phyloP scores from a whole-genome alignment of 2,797 vertebrate genomes.

The Accipiter minullus region DNA sequence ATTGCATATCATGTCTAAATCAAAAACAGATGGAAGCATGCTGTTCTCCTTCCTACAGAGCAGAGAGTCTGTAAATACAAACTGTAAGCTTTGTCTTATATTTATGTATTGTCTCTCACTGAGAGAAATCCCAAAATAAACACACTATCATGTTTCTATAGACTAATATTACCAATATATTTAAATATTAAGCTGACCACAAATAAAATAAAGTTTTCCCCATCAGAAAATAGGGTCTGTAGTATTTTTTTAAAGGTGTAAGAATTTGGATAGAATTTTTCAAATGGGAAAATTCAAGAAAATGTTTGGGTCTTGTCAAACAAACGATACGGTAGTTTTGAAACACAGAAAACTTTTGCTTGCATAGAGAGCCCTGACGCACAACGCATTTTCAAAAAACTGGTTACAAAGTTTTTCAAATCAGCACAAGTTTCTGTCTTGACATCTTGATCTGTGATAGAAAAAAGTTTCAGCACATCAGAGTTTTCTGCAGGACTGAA shows the following conservation, averaged over 20 bases:
- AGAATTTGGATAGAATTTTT: neutral
- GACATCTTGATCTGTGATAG: neutral
- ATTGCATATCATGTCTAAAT: neutral
- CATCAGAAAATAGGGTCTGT: neutral
- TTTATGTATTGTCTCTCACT: neutral
- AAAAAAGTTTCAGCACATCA: neutral
- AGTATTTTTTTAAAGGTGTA: neutral
- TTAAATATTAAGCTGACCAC: neutral
- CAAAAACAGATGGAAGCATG: neutral
- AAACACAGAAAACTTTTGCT: neutral
- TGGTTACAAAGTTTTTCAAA: neutral
- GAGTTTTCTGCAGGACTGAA: neutral
- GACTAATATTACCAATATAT: too few relatives aligned
- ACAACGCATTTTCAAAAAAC: neutral
- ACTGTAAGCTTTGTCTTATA: neutral
- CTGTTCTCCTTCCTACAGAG: neutral
- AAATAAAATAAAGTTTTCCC: neutral
- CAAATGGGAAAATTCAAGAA: neutral
- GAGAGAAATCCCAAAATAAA: neutral
- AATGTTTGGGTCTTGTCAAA: neutral
- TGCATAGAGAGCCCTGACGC: rapidly evolving
- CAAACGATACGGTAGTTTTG: rapidly evolving
- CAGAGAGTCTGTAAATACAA: neutral
- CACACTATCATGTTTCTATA: neutral
- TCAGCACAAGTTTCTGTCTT: neutral